phyloP scores from a whole-genome alignment of 2,888 invertebrate species.

The Himalopsyche japonica region DNA sequence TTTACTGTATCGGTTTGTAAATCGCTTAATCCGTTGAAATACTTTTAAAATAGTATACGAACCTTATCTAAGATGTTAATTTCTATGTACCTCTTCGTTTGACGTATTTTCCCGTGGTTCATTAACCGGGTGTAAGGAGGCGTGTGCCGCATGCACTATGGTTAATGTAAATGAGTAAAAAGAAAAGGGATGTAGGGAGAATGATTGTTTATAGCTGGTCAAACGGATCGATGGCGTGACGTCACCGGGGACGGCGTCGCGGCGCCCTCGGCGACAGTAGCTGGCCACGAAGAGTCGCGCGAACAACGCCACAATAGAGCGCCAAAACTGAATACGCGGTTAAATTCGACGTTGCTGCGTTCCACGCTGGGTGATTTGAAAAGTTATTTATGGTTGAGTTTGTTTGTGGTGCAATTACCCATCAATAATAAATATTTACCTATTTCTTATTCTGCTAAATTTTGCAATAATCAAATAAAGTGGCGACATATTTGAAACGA shows the following conservation, averaged over 20 bases:
- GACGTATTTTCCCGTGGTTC: not conserved
- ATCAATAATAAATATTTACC: no score
- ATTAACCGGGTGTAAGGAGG: not conserved
- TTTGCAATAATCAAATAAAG: no score
- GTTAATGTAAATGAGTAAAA: not conserved
- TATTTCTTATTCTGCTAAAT: no score
- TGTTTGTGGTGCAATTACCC: not conserved
- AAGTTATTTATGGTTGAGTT: not conserved
- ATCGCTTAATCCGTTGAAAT: no score
- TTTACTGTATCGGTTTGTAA: no score
- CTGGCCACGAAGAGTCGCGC: not conserved
- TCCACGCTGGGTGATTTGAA: not conserved
- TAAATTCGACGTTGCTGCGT: not conserved
- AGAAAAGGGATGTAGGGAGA: not conserved
- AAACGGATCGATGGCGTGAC: constrained; percentile 4
- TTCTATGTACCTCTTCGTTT: not conserved
- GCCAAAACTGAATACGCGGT: not conserved
- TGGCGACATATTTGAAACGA: no score
- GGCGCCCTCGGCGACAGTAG: constrained; percentile 8
- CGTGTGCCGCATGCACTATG: not conserved
- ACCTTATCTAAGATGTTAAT: not conserved
- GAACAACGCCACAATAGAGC: not conserved
- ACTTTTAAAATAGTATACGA: not conserved
- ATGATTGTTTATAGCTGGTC: not conserved
- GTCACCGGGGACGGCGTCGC: constrained; percentile 44